Percentiles rank a stretch among this genome's conserved stretches.
phyloP scores from a whole-genome alignment of 2,888 invertebrate genomes.

The Erebia epiphron region DNA sequence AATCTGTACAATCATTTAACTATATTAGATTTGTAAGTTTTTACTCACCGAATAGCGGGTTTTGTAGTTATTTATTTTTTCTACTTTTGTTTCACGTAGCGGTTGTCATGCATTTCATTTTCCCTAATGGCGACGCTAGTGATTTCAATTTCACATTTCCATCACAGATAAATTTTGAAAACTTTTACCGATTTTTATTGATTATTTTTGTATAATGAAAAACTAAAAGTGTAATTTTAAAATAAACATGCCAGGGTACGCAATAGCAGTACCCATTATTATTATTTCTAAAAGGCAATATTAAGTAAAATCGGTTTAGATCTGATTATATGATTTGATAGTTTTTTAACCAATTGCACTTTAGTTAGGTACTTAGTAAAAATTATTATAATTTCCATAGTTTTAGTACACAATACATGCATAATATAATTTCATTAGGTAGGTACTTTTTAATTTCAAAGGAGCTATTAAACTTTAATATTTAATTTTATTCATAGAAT shows the following conservation, averaged over 20 bases:
- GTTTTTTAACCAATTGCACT: too few relatives aligned
- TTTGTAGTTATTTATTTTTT: slow-evolving; percentile 71
- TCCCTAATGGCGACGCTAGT: slow-evolving; percentile 76
- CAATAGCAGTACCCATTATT: too few relatives aligned
- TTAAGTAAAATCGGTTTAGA: too few relatives aligned
- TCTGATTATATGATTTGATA: too few relatives aligned
- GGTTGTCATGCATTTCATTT: slow-evolving; percentile 75
- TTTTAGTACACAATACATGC: too few relatives aligned
- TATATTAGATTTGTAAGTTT: slow-evolving; percentile 39
- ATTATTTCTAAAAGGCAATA: neutral
- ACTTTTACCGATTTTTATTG: slow-evolving; percentile 16
- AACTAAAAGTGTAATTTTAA: neutral
- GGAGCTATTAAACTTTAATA: too few relatives aligned
- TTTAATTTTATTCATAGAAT: too few relatives aligned
- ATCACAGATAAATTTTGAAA: slow-evolving; percentile 25
- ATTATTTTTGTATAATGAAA: slow-evolving; percentile 37
- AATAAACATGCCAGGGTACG: neutral
- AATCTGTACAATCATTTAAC: slow-evolving; percentile 24
- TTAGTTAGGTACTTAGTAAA: too few relatives aligned
- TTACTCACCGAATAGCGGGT: slow-evolving; percentile 71
- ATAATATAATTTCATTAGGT: too few relatives aligned
- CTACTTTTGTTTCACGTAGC: slow-evolving; percentile 66
- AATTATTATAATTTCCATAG: too few relatives aligned
- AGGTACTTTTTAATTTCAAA: too few relatives aligned
- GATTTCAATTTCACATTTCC: slow-evolving; percentile 41